A percentile compares a stretch with the other conserved stretches of the same genome.
phyloP scores from a whole-genome alignment of 2,888 invertebrate species.

The Philereme transversata region DNA sequence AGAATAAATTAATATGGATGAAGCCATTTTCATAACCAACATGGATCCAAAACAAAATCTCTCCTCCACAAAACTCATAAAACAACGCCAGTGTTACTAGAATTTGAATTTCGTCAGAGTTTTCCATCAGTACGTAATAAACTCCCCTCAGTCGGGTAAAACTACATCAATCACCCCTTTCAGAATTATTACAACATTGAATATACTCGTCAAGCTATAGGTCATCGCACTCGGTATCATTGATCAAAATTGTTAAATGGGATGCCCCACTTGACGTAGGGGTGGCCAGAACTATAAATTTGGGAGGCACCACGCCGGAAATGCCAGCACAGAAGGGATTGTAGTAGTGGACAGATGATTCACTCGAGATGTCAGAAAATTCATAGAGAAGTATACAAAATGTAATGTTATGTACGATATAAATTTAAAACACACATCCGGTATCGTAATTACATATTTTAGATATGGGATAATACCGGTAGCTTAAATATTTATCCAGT shows the following conservation, averaged over 20 bases:
- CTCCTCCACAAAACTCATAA: not conserved
- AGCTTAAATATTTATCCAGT: too few species aligned
- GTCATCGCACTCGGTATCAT: constrained; percentile 45
- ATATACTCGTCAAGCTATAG: constrained; percentile 33
- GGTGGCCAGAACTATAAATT: constrained; percentile 64
- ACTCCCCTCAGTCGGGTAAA: not conserved
- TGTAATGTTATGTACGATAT: too few species aligned
- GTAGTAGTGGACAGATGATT: not conserved
- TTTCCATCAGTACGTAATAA: not conserved
- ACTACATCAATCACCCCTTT: constrained; percentile 13
- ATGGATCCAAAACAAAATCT: not conserved
- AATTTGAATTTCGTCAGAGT: not conserved
- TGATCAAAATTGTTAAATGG: constrained; percentile 67
- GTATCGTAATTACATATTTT: too few species aligned
- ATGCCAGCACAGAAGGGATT: constrained; percentile 51
- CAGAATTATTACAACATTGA: constrained; percentile 12
- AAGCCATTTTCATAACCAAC: too few species aligned
- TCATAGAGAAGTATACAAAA: too few species aligned
- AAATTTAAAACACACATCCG: too few species aligned
- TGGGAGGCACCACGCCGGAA: constrained; percentile 47
- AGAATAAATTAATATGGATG: too few species aligned
- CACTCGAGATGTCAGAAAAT: not conserved
- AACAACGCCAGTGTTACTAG: not conserved
- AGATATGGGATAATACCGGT: too few species aligned
- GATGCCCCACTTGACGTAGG: constrained; percentile 57